Conservation (phyloP, 2,797 vertebrate genomes). For the Sebastes jordani region DNA sequence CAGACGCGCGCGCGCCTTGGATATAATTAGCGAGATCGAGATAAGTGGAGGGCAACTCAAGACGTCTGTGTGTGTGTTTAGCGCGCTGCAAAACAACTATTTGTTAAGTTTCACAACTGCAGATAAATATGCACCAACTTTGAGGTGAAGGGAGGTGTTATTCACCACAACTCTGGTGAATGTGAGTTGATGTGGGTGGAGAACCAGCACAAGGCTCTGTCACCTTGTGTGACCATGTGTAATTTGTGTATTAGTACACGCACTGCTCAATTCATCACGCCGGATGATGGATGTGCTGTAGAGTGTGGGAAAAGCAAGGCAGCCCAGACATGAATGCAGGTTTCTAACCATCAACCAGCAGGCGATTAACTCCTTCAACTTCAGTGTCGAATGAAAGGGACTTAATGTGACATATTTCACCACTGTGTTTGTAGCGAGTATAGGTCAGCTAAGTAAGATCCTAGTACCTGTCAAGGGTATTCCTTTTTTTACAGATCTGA, state of each 20-base stretch:
- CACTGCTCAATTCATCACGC: background rate
- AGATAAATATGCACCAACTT: slow-evolving; percentile 4
- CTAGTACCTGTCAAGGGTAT: background rate
- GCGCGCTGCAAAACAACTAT: slow-evolving; percentile 25
- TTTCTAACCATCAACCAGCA: background rate
- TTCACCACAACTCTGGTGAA: background rate
- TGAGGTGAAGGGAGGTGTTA: background rate
- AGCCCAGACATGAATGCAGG: background rate
- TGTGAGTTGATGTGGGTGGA: background rate
- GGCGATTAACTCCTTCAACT: background rate
- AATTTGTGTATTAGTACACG: background rate
- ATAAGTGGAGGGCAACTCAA: slow-evolving; percentile 55
- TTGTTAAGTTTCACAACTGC: slow-evolving; percentile 22
- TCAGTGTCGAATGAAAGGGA: background rate
- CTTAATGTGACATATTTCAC: background rate
- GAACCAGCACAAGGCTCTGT: background rate
- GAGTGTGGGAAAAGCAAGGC: slow-evolving; percentile 5
- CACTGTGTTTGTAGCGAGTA: background rate
- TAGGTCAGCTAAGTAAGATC: background rate
- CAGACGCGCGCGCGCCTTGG: slow-evolving; percentile 22
- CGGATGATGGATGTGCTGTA: background rate
- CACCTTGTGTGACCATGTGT: background rate
- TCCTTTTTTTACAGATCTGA: background rate
- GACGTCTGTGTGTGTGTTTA: slow-evolving; percentile 17
- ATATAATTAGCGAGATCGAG: slow-evolving; percentile 70